These are phyloP conservation scores for Sarcophaga subvicina DNA, from an alignment of 2,888 invertebrate species.

Conservation along the genomic window DNA sequence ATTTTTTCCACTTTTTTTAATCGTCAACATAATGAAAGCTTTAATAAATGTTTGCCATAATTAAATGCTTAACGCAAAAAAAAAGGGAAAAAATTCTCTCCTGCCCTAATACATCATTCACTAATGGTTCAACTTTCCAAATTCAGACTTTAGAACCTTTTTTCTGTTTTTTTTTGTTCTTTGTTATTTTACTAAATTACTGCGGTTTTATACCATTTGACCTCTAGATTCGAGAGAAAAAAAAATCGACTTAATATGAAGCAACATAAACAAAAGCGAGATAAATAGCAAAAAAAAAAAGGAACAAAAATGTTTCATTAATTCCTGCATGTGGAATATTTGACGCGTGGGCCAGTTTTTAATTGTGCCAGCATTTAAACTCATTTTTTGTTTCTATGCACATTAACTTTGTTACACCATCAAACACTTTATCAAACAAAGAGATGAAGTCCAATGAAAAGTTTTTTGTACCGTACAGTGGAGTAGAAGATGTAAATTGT, in stretches of 20 bases:
- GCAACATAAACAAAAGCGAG: constrained; percentile 40
- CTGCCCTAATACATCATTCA: constrained; percentile 45
- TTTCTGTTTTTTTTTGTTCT: constrained; percentile 7
- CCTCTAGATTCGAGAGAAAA: constrained; percentile 10
- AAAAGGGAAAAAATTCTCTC: background rate
- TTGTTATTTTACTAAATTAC: constrained; percentile 61
- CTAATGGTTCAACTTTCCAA: constrained; percentile 42
- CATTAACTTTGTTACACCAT: constrained; percentile 59
- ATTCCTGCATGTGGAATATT: constrained; percentile 61
- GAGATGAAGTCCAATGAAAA: background rate
- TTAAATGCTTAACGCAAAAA: constrained; percentile 23
- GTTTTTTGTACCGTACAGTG: background rate
- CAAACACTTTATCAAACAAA: constrained; percentile 21
- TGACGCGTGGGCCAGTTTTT: constrained; percentile 54
- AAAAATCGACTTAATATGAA: constrained; percentile 20
- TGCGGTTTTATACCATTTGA: constrained; percentile 62
- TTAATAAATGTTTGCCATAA: constrained; percentile 65
- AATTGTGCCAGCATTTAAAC: constrained; percentile 64
- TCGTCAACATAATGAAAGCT: constrained; percentile 59
- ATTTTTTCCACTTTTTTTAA: constrained; percentile 35
- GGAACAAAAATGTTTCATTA: constrained; percentile 44
- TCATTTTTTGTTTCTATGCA: constrained; percentile 55
- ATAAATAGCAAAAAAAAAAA: constrained; percentile 42
- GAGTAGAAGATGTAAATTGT: background rate
- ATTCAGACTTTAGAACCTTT: constrained; percentile 40